phyloP scores from a whole-genome alignment of 2,113 vertebrate species.

The Podarcis raffonei region DNA sequence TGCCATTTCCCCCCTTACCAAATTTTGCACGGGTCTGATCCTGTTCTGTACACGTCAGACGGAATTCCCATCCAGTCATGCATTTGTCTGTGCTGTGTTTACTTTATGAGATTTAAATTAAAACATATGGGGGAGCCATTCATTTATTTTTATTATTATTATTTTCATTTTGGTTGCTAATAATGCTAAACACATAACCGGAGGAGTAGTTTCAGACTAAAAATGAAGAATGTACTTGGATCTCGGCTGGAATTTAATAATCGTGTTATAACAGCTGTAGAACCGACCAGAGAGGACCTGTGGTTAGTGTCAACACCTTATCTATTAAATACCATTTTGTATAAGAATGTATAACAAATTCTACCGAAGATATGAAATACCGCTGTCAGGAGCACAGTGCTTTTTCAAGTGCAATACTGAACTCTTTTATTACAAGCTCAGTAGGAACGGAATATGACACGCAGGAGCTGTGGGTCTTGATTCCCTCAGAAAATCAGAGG shows the following conservation, averaged over 20 bases:
- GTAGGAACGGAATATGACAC: not conserved
- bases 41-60: not conserved
- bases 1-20: not conserved
- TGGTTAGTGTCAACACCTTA: slow-evolving; percentile 34
- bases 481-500: not conserved
- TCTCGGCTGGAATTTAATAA: slow-evolving; percentile 48
- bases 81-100: slow-evolving; percentile 22
- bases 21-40: not conserved
- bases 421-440: not conserved
- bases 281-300: slow-evolving; percentile 22
- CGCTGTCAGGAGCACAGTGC: slow-evolving; percentile 9
- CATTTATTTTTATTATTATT: not conserved
- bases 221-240: slow-evolving; percentile 37
- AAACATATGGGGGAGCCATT: slow-evolving; percentile 28
- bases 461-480: not conserved
- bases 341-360: slow-evolving; percentile 27
- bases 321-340: slow-evolving; percentile 31
- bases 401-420: slow-evolving; percentile 2
- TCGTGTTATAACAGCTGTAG: slow-evolving; percentile 28
- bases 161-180: slow-evolving; percentile 16
- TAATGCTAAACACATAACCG: slow-evolving; percentile 15
- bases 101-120: slow-evolving; percentile 29
- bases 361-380: not conserved
- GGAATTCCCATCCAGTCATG: not conserved
- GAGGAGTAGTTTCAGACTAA: slow-evolving; percentile 32